Evolutionary conservation across 1,140 invertebrate genomes (phyloP), one percentile per base, ranked within the genome.

Genomic region (Chlorops oryzae): DNA sequence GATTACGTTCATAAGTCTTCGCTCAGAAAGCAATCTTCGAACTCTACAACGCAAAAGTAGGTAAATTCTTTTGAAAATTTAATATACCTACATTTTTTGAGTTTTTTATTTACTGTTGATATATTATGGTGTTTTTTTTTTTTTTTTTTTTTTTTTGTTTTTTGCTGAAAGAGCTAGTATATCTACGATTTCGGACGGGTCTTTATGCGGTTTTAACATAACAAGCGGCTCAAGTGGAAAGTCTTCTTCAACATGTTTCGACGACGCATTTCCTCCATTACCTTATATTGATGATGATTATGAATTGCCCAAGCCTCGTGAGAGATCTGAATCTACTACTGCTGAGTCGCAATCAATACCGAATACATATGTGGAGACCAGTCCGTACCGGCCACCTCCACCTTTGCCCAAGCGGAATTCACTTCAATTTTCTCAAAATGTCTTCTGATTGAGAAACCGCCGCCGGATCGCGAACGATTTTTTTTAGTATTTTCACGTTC

Each of bases 381-480:
- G 47, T 40, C 56, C 56, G 7, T 41, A 42, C 15, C 59, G 56
- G n/a, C 62, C 62, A 15, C n/a, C n/a, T n/a, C 62, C 62, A 20
- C 62, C 62, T 5, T 25, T 64, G 34, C 62, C 62, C 0, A 64
- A 64, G 25, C 56, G 62, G 6, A 64, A 64, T 35, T 62, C 60
- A n/a, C n/a, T n/a, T n/a, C n/a, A n/a, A n/a, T n/a, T n/a, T n/a
- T n/a, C n/a, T n/a, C n/a, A n/a, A n/a, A n/a, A n/a, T n/a, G n/a
- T n/a, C n/a, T n/a, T n/a, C n/a, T n/a, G n/a, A n/a, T n/a, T n/a
- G n/a, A n/a, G n/a, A n/a, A n/a, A n/a, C n/a, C n/a, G n/a, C n/a
- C n/a, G n/a, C n/a, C n/a, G n/a, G n/a, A n/a, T n/a, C n/a, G n/a
- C n/a, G n/a, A n/a, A n/a, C n/a, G n/a, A n/a, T n/a, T n/a, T n/a